phyloP scores from a whole-genome alignment of 1,140 invertebrate species.

The Drosophila nigrodunni region DNA sequence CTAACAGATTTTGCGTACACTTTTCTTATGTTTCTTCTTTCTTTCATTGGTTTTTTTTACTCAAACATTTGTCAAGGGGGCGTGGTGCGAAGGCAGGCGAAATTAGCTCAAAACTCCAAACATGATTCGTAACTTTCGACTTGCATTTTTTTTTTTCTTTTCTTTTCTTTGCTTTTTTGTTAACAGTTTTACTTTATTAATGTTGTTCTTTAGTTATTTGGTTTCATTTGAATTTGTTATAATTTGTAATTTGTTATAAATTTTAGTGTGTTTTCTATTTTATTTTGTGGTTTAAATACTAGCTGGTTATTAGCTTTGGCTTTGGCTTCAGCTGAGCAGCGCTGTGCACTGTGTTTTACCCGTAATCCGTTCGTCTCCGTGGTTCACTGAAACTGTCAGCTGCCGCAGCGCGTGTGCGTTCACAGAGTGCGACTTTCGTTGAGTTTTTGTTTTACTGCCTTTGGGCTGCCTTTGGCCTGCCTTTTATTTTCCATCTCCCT shows the following conservation, averaged over 20 bases:
- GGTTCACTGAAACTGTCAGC: constrained; percentile 84
- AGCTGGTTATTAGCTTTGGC: constrained; percentile 27
- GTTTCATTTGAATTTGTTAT: neutral
- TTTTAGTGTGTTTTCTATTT: neutral
- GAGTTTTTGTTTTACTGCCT: constrained; percentile 43
- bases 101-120: too few relatives aligned
- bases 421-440: constrained; percentile 82
- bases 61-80: neutral
- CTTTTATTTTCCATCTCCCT: too few relatives aligned
- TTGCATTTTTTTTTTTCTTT: constrained; percentile 1
- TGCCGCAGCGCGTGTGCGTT: constrained; percentile 71
- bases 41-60: neutral
- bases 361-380: constrained; percentile 84
- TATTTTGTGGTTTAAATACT: neutral
- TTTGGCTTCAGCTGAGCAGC: too few relatives aligned
- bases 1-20: constrained; percentile 30
- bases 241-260: neutral
- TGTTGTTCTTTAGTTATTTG: neutral
- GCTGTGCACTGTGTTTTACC: constrained; percentile 50
- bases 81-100: too few relatives aligned
- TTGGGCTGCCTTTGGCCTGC: constrained; percentile 13
- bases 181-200: neutral
- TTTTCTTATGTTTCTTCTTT: constrained; percentile 6
- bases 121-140: too few relatives aligned
- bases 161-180: neutral